Evolutionary conservation across 2,888 invertebrate species (phyloP), one percentile per base, ranked within the genome.

Genomic region (Dromius quadrimaculatus): DNA sequence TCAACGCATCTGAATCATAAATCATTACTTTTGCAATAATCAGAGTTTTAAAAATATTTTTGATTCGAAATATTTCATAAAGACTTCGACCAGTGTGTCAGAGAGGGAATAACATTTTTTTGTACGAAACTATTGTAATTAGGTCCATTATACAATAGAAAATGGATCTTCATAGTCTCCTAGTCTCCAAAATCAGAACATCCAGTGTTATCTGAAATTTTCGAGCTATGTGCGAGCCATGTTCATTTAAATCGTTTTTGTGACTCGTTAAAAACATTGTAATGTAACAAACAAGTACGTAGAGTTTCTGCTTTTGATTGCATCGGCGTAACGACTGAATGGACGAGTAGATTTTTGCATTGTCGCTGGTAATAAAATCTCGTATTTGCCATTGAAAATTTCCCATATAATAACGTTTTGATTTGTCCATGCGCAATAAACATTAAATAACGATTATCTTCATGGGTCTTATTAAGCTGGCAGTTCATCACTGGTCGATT

Each of bases 401-500:
- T 71, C 61, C 54, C 71, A 59, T 68, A 59, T 72, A 73, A 73
- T 74, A 71, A 72, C 70, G 73, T 73, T 74, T 75, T 74, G 76
- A 74, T 74, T 75, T 74, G 74, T 73, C 71, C 72, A 36, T 8
- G 68, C 47, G 74, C 72, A 73, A 75, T 74, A 74, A 74, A 74
- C 76, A 76, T 76, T 77, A 76, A 78, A 79, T 75, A 74, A 76
- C 74, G 76, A 77, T 78, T 78, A 77, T 75, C 74, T 73, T 73
- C 73, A 75, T 75, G 75, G 74, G 72, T 77, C 78, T 79, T 79
- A 78, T 79, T 80, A 79, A 79, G 77, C 79, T 77, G 74, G 77
- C 77, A 79, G 79, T 80, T 78, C 77, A 81, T 80, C 79, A 81
- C 77, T 73, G 76, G 76, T 78, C 78, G 78, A 80, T 79, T 80